phyloP scores from a whole-genome alignment of 2,797 vertebrate genomes.

The Rhynchotus rufescens region DNA sequence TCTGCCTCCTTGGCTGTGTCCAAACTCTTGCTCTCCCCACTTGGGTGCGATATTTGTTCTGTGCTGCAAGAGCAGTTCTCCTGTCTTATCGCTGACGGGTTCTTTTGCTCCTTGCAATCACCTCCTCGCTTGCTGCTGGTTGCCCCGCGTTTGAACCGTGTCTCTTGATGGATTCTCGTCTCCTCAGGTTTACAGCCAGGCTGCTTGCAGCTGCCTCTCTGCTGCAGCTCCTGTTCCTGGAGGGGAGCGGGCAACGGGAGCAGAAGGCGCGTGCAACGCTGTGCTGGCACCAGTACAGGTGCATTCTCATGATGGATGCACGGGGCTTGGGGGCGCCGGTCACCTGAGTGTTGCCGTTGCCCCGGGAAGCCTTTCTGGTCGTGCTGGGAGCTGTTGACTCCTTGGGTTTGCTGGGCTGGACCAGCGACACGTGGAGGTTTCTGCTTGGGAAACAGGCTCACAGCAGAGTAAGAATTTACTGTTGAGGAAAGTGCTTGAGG shows the following conservation, averaged over 20 bases:
- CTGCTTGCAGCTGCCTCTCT: background rate
- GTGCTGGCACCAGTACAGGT: background rate
- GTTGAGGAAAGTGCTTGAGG: background rate
- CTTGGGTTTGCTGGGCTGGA: rapidly evolving
- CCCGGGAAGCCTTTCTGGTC: background rate
- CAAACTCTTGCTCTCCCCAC: background rate
- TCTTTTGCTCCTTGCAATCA: background rate
- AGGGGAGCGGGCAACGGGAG: background rate
- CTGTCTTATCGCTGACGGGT: background rate
- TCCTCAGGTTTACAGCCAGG: background rate
- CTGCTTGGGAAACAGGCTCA: background rate
- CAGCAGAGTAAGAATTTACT: rapidly evolving
- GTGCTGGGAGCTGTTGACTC: background rate
- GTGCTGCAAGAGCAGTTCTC: background rate
- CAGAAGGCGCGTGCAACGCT: background rate
- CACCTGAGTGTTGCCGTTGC: background rate
- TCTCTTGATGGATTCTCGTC: background rate
- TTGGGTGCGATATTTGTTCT: background rate
- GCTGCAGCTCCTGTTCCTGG: background rate
- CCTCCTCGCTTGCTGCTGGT: background rate
- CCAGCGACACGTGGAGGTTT: background rate
- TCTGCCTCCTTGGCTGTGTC: background rate
- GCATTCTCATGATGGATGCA: rapidly evolving
- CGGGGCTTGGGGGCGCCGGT: background rate
- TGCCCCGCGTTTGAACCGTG: background rate